phyloP scores from a whole-genome alignment of 2,113 vertebrate species.

The Cyanistes caeruleus region DNA sequence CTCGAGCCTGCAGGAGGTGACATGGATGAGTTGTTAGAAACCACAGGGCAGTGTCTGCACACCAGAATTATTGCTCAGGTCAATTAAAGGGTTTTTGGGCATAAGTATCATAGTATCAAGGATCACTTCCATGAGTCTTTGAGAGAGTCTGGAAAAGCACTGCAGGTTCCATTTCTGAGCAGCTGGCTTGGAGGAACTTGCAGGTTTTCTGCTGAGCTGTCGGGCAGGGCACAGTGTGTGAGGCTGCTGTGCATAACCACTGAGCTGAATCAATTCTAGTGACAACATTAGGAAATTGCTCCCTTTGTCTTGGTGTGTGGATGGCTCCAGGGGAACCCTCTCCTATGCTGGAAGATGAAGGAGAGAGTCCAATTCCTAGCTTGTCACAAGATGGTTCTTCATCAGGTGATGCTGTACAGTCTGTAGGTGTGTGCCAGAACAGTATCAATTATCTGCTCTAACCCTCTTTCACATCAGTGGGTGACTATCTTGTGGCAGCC shows the following conservation, averaged over 20 bases:
- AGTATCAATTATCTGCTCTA: background rate
- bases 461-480: too few species aligned
- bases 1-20: background rate
- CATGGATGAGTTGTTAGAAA: accelerated
- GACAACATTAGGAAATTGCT: accelerated
- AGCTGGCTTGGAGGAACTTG: background rate
- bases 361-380: background rate
- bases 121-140: background rate
- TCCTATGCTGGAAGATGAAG: background rate
- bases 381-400: background rate
- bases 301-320: background rate
- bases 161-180: background rate
- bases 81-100: background rate
- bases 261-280: background rate
- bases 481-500: background rate
- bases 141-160: background rate
- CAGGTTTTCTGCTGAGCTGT: background rate
- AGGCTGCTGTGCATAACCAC: background rate
- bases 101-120: accelerated
- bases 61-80: too few species aligned
- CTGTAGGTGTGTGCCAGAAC: background rate
- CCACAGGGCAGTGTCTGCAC: background rate
- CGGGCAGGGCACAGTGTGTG: accelerated
- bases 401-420: background rate
- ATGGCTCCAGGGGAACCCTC: background rate